Evolutionary conservation across 2,797 vertebrate species (phyloP).

Genomic region (Onychomys arenicola): DNA sequence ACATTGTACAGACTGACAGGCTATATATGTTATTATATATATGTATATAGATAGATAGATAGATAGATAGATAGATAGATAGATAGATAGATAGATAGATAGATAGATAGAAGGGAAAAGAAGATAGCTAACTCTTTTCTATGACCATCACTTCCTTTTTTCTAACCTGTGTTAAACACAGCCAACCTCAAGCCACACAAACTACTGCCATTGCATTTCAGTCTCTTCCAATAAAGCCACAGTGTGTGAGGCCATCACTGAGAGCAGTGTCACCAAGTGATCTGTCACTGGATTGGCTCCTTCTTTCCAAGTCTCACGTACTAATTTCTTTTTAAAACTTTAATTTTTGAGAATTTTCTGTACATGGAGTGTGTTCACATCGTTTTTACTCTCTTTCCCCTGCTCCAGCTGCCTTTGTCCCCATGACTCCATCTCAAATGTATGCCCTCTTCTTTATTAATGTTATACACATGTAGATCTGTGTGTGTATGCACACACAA

Average conservation of each 20-base stretch:
- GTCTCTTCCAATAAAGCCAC: neutral
- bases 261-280: neutral
- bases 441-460: neutral
- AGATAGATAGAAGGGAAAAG: too few relatives aligned
- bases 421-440: neutral
- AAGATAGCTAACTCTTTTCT: neutral
- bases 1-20: neutral
- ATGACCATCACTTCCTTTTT: neutral
- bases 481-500: too few relatives aligned
- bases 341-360: neutral
- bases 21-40: neutral
- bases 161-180: neutral
- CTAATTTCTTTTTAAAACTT: neutral
- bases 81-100: too few relatives aligned
- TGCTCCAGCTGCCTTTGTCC: neutral
- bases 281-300: neutral
- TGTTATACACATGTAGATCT: neutral
- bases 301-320: neutral
- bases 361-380: neutral
- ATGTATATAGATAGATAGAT: too few relatives aligned
- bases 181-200: neutral
- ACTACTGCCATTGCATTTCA: neutral
- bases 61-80: too few relatives aligned
- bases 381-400: neutral
- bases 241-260: neutral